Evolutionary conservation across 1,140 invertebrate genomes (phyloP), one percentile per base, ranked within the genome.

Genomic region (Ips nitidus): DNA sequence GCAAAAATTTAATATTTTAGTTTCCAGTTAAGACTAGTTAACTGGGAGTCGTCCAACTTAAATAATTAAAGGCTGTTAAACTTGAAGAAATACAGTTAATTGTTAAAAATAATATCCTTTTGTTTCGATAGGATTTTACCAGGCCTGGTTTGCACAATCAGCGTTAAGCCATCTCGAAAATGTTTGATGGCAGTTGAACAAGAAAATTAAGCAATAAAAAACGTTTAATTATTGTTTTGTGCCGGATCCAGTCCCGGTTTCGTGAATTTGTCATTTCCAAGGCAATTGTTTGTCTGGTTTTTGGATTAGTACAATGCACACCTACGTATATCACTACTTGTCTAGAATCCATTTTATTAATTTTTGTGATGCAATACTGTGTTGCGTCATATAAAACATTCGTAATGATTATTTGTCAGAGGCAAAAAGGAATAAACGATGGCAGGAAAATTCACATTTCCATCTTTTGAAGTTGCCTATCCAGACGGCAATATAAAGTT

Each of bases 401-500:
- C 45, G 45, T 50, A 50, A 50, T 50, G 55, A 53, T 36, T 74
- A 74, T 75, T 74, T 69, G 72, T 74, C 70, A 73, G 63, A 6
- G 7, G 61, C 39, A 55, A 71, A 69, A 62, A 62, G 41, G 59
- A 69, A 66, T 66, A 58, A 66, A 55, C 41, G 50, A n/a, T 41
- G 53, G 47, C 41, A 64, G 63, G 22, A 50, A 69, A 61, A 61
- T 69, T 56, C 59, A 61, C 70, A 63, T 71, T 71, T 74, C 70
- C 63, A 69, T 75, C 73, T 75, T 75, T 75, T 74, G 73, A 74
- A 75, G 73, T 74, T 75, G 64, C 53, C 64, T 64, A 67, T 60
- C 65, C 52, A 73, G 71, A 74, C 73, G 65, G 75, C 69, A 76
- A 76, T 76, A 76, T 76, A 76, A 76, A 76, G 75, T 76, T 76